These are phyloP conservation scores for Homarus americanus DNA, from an alignment of 1,140 invertebrate species.

Conservation along the genomic window DNA sequence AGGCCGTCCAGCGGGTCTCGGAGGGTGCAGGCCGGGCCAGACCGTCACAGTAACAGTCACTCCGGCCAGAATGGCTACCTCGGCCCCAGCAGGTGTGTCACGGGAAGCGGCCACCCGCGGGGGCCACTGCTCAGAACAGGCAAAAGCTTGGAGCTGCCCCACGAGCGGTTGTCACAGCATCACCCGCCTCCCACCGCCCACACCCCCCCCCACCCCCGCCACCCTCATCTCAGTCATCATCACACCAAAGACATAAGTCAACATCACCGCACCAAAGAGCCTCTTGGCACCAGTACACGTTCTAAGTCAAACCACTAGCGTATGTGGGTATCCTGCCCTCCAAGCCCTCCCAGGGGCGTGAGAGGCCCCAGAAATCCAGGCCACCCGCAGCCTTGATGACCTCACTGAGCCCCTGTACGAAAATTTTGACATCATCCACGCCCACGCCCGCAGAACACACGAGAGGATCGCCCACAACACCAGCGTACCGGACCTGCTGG, in stretches of 20 bases:
- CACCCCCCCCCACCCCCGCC: slow-evolving; percentile 46
- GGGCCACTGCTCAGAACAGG: slow-evolving; percentile 66
- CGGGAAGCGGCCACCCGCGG: slow-evolving; percentile 51
- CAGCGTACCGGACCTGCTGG: slow-evolving; percentile 43
- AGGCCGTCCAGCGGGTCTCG: background rate
- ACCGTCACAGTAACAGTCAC: background rate
- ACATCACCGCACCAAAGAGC: slow-evolving; percentile 33
- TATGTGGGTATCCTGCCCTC: slow-evolving; percentile 48
- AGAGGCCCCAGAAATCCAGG: slow-evolving; percentile 19
- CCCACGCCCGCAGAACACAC: slow-evolving; percentile 22
- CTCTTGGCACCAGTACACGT: slow-evolving; percentile 8
- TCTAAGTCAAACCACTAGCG: slow-evolving; percentile 49
- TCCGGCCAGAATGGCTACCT: background rate
- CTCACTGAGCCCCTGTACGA: slow-evolving; percentile 72
- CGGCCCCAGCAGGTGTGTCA: background rate
- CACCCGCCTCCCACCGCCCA: slow-evolving; percentile 30
- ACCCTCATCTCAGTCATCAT: slow-evolving; percentile 21
- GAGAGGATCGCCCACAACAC: slow-evolving; percentile 30
- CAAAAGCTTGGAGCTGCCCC: slow-evolving; percentile 66
- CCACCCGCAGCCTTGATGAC: slow-evolving; percentile 66
- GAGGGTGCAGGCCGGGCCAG: background rate
- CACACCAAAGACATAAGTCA: slow-evolving; percentile 37
- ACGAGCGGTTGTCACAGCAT: slow-evolving; percentile 23
- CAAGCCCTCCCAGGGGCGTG: background rate
- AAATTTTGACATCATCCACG: slow-evolving; percentile 63